A percentile compares a stretch with the other conserved stretches of the same genome.
Evolutionary conservation across 2,888 invertebrate species (phyloP).

Genomic region (Trachelus troglodyta): DNA sequence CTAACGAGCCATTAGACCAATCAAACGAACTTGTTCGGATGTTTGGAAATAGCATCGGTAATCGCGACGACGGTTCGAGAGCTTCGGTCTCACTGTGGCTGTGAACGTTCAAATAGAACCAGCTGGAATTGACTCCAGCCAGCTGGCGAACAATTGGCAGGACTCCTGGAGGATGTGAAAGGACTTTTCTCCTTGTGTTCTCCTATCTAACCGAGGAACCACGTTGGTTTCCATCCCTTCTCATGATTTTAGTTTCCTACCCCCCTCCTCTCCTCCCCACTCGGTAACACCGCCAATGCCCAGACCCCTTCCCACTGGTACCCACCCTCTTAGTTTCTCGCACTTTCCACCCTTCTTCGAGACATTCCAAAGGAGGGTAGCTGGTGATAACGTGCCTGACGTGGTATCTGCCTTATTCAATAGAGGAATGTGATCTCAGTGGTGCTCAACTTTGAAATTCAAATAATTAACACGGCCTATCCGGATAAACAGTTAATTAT

Average conservation of each 20-base stretch:
- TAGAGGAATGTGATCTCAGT: background rate
- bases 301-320: background rate
- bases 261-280: no score
- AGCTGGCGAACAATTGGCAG: constrained; percentile 29
- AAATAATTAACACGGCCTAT: background rate
- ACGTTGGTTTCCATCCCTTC: background rate
- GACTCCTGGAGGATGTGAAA: constrained; percentile 8
- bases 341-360: background rate
- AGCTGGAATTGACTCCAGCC: constrained; percentile 26
- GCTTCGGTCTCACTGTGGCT: background rate
- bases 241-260: background rate
- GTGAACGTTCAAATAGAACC: background rate
- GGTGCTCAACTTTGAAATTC: background rate
- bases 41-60: constrained; percentile 39
- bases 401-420: background rate
- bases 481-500: background rate
- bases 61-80: constrained; percentile 24
- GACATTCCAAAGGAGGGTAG: background rate
- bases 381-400: background rate
- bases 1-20: constrained; percentile 47
- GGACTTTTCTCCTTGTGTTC: background rate
- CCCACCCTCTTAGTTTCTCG: background rate
- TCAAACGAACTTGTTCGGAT: constrained; percentile 50
- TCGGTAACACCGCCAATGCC: no score
- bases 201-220: background rate